Evolutionary conservation across 2,888 invertebrate genomes (phyloP).

Genomic region (Drosophila demipolita): DNA sequence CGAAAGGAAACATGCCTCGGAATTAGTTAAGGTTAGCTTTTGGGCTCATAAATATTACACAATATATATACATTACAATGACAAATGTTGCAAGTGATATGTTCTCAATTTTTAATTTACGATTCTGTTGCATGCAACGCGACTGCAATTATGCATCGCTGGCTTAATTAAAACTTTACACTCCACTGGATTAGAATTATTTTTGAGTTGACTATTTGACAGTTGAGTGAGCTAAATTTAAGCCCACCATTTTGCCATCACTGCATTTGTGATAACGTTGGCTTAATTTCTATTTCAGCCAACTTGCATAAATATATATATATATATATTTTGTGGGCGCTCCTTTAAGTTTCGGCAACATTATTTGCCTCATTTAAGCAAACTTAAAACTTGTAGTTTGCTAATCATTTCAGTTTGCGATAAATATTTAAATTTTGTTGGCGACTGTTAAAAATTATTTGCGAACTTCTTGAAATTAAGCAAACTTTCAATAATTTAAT

Average conservation of each 20-base stretch:
- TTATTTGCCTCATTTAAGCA: neutral
- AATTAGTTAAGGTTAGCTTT: neutral
- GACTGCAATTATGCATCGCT: slow-evolving; percentile 44
- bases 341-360: neutral
- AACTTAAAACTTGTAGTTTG: neutral
- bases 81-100: slow-evolving; percentile 24
- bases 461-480: too few species aligned
- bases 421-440: neutral
- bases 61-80: slow-evolving; percentile 32
- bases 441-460: too few species aligned
- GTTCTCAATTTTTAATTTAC: slow-evolving; percentile 30
- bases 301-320: neutral
- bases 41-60: slow-evolving; percentile 1
- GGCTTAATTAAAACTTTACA: slow-evolving; percentile 57
- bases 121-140: slow-evolving; percentile 31
- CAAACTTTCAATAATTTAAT: too few species aligned
- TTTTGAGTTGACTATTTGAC: slow-evolving; percentile 33
- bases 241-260: neutral
- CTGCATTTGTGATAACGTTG: slow-evolving; percentile 10
- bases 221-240: slow-evolving; percentile 16
- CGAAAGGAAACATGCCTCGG: slow-evolving; percentile 27
- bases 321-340: neutral
- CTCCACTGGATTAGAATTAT: slow-evolving; percentile 49
- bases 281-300: neutral
- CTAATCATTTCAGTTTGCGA: neutral